Base-by-base conservation (phyloP, 1,140 invertebrate genomes). In the Condylostylus longicornis region DNA sequence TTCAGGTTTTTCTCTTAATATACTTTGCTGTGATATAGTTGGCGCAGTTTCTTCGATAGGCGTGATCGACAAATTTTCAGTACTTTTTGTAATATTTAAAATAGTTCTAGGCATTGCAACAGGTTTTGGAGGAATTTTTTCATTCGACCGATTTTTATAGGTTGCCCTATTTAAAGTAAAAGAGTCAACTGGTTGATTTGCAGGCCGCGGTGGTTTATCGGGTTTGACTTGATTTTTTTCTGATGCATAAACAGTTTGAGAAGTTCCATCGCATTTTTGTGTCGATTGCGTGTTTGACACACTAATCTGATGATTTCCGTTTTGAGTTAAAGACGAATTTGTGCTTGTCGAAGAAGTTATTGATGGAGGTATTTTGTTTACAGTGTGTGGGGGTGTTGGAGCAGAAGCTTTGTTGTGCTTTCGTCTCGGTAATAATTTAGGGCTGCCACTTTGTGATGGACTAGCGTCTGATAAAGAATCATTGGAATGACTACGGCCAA, bases 371-470 rank as follows among this genome's bases (percentile, higher is more conserved):
- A n/a, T n/a, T n/a, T n/a, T n/a, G n/a, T n/a, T n/a, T n/a, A n/a
- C n/a, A n/a, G n/a, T n/a, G n/a, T 48, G 66, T 2, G 77, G 77
- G 22, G 76, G 74, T 4, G 71, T 73, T 1, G 77, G 77, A 0
- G 77, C 75, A 5, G 60, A 45, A 3, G 74, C 71, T 50, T 77
- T 76, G 39, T 77, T 79, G 12, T 35, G 25, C 58, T 79, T 79
- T 45, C 75, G 64, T 25, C 79, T 66, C 30, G 70, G 64, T 32
- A 74, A 72, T 5, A 78, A 78, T 48, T 79, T 81, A 17, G 79
- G 77, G 53, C 77, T 80, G 7, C 74, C 75, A 32, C 68, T 64
- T 14, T 75, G 73, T 9, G 75, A 72, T 44, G 73, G 76, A 58
- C 68, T 71, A 44, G 69, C 72, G 36, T 68, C 71, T 5, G 70